Base-by-base conservation (phyloP, 2,888 invertebrate genomes). In the Embidobia sp. region DNA sequence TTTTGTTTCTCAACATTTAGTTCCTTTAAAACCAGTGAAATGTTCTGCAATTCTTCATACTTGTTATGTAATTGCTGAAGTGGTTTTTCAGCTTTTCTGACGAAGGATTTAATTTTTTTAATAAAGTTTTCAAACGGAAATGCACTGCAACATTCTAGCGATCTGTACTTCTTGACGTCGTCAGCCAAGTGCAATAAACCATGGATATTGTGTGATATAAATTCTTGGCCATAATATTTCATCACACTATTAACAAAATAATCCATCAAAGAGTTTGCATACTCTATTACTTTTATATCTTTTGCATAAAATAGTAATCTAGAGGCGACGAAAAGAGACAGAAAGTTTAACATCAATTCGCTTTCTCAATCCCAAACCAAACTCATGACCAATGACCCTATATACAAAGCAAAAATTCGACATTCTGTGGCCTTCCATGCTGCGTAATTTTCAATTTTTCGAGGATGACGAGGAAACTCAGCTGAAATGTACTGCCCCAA, bases 341-440 rank as follows among this genome's bases (percentile, higher is more conserved):
- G n/a, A 40, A 40, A 40, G 4, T 40, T 40, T 8, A 40, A 15
- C 40, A 40, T 40, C 3, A 31, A 2, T 2, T 31, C 10, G 8
- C 2, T 3, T 31, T 31, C 10, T 8, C 31, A 31, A 31, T 8
- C 31, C 8, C 3, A 3, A 40, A 40, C 8, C 6, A 2, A 3
- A 18, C 22, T 44, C 10, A 22, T 1, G 1, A 44, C 26, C 3
- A 22, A 1, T 22, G 44, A 26, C 1, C 26, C 44, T 5, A 26
- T 44, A 44, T 42, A 42, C 8, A 42, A 42, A 18, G 4, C 2
- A 18, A 42, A 19, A 18, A n/a, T 2, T 19, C 42, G 16, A 18
- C 16, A 42, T 42, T 42, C 42, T 42, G 42, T 42, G 7, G 42
- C 42, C 18, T 42, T 42, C 42, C 42, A 42, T 8, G 15, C 18